Conservation (phyloP, 2,797 vertebrate genomes). For the Sebastes kiyomatsui region DNA sequence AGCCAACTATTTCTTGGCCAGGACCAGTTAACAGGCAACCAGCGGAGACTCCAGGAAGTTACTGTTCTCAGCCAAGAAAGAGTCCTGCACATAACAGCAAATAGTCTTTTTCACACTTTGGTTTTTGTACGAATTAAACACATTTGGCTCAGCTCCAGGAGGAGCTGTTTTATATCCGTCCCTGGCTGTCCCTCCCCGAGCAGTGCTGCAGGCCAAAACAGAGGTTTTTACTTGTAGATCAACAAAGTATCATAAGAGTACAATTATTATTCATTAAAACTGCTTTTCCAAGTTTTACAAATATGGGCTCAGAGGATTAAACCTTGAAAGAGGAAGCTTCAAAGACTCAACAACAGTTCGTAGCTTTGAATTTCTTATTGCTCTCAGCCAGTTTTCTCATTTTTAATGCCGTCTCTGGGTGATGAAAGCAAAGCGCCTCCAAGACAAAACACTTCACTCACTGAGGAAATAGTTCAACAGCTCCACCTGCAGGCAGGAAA, state of each 20-base stretch:
- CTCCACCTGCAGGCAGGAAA: constrained; percentile 58
- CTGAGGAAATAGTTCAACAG: constrained; percentile 35
- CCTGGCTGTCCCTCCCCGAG: not conserved
- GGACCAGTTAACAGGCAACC: not conserved
- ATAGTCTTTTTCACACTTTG: not conserved
- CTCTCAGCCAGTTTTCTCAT: constrained; percentile 20
- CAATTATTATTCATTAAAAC: constrained; percentile 23
- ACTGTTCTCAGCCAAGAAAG: not conserved
- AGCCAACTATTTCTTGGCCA: not conserved
- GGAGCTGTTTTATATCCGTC: not conserved
- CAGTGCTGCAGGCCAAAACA: constrained; percentile 12
- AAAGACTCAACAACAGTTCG: constrained; percentile 44
- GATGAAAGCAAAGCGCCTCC: constrained; percentile 14
- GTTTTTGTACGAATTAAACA: not conserved
- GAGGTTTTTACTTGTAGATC: constrained; percentile 14
- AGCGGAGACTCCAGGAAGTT: not conserved
- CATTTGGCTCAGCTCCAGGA: not conserved
- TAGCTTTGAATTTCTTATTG: constrained; percentile 36
- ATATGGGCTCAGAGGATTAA: constrained; percentile 34
- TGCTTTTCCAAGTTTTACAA: constrained; percentile 31
- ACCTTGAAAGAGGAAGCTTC: constrained; percentile 40
- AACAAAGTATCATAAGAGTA: constrained; percentile 3
- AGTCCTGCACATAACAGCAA: not conserved
- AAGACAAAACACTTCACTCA: not conserved
- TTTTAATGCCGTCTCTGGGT: constrained; percentile 14